Percentiles rank a stretch among this genome's conserved stretches.
Conservation (phyloP, 1,140 invertebrate species). For the Parasteatoda tepidariorum region DNA sequence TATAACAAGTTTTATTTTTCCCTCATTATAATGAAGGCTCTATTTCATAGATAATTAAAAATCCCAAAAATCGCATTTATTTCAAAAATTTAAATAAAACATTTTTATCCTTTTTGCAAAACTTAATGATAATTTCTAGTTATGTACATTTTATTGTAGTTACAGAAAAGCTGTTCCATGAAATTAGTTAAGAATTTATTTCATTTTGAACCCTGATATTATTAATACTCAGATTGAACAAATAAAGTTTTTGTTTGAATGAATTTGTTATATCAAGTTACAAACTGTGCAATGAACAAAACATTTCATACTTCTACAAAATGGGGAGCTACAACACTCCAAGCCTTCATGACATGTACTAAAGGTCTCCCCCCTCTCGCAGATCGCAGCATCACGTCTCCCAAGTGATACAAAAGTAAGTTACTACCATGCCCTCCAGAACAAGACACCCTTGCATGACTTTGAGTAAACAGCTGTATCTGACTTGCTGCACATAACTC, state of each 20-base stretch:
- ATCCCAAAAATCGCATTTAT: no score
- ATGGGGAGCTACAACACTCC: conserved; percentile 90
- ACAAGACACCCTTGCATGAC: neutral
- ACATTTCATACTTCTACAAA: conserved; percentile 84
- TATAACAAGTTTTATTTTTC: no score
- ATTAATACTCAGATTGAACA: neutral
- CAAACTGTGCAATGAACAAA: neutral
- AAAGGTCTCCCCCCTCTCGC: conserved; percentile 86
- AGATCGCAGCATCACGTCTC: conserved; percentile 87
- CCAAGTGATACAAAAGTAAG: conserved; percentile 82
- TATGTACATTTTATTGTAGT: no score
- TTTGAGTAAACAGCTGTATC: conserved; percentile 75
- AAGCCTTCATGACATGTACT: conserved; percentile 88
- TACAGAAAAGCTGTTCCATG: no score
- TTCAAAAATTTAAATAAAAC: no score
- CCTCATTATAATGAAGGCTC: no score
- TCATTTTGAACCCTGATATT: no score
- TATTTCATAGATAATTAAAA: no score
- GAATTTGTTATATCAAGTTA: neutral
- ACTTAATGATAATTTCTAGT: no score
- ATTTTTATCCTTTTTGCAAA: no score
- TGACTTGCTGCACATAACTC: conserved; percentile 85
- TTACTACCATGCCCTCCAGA: conserved; percentile 59
- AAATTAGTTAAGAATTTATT: no score
- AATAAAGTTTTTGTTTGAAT: neutral